Base-by-base conservation (phyloP, 2,113 vertebrate species). In the Brachypteracias leptosomus region DNA sequence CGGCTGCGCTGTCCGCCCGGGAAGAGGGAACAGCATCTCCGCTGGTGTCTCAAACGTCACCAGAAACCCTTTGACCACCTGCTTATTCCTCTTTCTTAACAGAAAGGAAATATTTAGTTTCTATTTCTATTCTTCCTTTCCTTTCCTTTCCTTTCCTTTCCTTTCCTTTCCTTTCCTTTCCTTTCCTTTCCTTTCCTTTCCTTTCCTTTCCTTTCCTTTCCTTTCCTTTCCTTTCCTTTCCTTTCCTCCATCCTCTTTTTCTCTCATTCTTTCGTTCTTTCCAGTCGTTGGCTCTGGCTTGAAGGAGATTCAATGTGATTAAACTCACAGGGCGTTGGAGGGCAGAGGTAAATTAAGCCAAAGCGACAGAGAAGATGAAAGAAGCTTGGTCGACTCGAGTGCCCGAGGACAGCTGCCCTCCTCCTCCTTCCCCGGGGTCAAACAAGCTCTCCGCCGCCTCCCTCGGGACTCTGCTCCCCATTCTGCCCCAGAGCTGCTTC, bases 351-450 rank as follows among this genome's bases (percentile, higher is more conserved):
- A 93, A 96, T 94, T 96, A 96, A 97, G 88, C 82, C 93, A 95
- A 94, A 96, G 86, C 38, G 92, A 93, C 95, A 96, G 95, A 94
- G 93, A 89, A 96, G 95, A 96, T 96, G 97, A 96, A 96, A 97
- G 93, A 83, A 52, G 20, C 68, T 85, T 9, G 47, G 81, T 87
- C 62, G 31, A 40, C 65, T 86, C n/a, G 3, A 65, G 73, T 15
- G 89, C 91, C 74, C 16, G 71, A 77, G 88, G 94, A 95, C 46
- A 92, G 88, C 86, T 57, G 59, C 70, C 81, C 67, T 87, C 89
- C 52, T 58, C 33, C 52, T 63, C 61, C 49, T 47, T 95, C 36
- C 88, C 51, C 38, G 20, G 71, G 66, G 90, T 96, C 97, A 88
- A 73, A 35, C 81, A 67, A 94, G 16, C 72, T 89, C 77, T 66